These are phyloP conservation scores for Adoxophyes honmai DNA, from an alignment of 1,140 invertebrate species.

Conservation along the genomic window DNA sequence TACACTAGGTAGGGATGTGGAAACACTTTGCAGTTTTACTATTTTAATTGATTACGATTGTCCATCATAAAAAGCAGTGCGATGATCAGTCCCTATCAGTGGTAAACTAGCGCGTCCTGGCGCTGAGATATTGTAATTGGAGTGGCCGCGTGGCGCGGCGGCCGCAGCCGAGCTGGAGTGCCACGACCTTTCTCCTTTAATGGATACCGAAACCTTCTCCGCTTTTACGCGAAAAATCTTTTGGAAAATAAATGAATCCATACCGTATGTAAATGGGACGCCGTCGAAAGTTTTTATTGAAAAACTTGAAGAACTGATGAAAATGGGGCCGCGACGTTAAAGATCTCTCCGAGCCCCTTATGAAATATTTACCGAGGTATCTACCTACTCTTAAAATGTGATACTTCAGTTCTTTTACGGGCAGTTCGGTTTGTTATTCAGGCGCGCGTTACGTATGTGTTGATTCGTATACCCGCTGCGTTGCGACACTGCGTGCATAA, in stretches of 20 bases:
- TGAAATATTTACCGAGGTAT: constrained; percentile 33
- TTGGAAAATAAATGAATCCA: constrained; percentile 68
- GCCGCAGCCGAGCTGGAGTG: constrained; percentile 26
- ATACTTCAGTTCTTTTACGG: neutral
- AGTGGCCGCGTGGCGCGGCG: constrained; percentile 29
- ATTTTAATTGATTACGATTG: constrained; percentile 16
- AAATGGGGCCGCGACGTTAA: constrained; percentile 56
- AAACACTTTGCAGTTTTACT: too few relatives aligned
- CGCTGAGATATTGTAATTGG: constrained; percentile 53
- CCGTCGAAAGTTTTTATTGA: constrained; percentile 74
- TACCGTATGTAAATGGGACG: constrained; percentile 70
- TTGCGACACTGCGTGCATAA: too few relatives aligned
- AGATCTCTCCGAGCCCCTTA: constrained; percentile 50
- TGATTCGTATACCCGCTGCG: too few relatives aligned
- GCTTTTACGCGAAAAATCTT: constrained; percentile 60
- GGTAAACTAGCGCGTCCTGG: too few relatives aligned
- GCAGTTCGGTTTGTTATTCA: neutral
- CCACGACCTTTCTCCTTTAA: constrained; percentile 54
- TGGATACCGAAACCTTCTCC: constrained; percentile 55
- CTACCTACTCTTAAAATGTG: neutral
- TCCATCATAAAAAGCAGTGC: constrained; percentile 27
- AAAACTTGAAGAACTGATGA: constrained; percentile 73
- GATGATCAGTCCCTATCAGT: too few relatives aligned
- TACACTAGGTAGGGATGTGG: too few relatives aligned
- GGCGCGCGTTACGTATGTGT: neutral